Base-by-base conservation (phyloP, 2,113 vertebrate genomes). In the Leptocoma aspasia region DNA sequence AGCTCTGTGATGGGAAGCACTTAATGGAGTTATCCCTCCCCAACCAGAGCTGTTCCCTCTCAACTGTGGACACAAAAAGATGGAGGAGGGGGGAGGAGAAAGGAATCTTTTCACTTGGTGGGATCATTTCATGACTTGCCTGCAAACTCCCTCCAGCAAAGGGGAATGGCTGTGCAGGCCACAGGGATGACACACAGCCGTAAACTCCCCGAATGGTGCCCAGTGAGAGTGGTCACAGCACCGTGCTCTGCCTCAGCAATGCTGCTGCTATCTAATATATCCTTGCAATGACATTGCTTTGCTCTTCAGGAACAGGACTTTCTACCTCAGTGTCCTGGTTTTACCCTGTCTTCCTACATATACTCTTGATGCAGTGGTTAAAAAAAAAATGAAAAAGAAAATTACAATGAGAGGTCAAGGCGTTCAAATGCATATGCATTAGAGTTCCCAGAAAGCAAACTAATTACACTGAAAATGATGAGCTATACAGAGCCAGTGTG, bases 71-170 rank as follows among this genome's bases (percentile, higher is more conserved):
- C 27, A 60, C 35, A 50, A 64, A 42, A 47, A 41, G 2, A 49
- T 6, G 2, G 13, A 4, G 6, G 2, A 2, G 5, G 1, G 7
- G 39, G 39, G 9, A 12, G 4, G 5, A 9, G 10, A 21, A 42
- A 82, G 30, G 11, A 11, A 45, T 37, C 10, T 27, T 81, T 42
- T 45, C 7, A 18, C 20, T 60, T 13, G n/a, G 53, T 82, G 61
- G 28, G 24, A 75, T 41, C 21, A 60, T 68, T 60, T 75, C 39
- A 27, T 26, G 37, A 37, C 61, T 57, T 50, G 61, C 53, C 31
- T 66, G 61, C 35, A 26, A 57, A 42, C 12, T 70, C 20, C 21
- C 65, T 66, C 20, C 61, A 39, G 66, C 42, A 68, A 68, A 61
- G 64, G 19, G 17, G 69, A 90, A 76, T 3, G 30, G 72, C 37